These are phyloP conservation scores for Paralichthys olivaceus DNA, from an alignment of 2,113 vertebrate species.

Conservation along the genomic window DNA sequence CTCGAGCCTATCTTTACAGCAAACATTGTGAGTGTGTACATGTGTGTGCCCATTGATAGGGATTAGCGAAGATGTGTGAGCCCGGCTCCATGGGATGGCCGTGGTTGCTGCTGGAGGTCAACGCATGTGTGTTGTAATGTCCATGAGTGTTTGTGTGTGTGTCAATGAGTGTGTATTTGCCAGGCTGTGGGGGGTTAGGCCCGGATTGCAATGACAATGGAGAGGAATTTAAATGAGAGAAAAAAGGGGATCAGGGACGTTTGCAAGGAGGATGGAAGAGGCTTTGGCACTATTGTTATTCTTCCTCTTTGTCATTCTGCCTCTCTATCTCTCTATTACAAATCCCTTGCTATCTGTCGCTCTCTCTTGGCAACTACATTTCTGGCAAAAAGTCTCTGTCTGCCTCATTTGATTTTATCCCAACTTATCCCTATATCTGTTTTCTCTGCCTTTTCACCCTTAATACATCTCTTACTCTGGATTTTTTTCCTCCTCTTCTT, in stretches of 20 bases:
- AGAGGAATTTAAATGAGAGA: slow-evolving; percentile 78
- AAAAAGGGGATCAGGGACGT: slow-evolving; percentile 70
- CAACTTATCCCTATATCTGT: slow-evolving; percentile 23
- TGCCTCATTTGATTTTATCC: slow-evolving; percentile 43
- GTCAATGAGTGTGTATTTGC: slow-evolving; percentile 48
- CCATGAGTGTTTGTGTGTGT: slow-evolving; percentile 27
- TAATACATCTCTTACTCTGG: neutral
- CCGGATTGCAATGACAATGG: slow-evolving; percentile 73
- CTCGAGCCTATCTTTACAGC: slow-evolving; percentile 68
- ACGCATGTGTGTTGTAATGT: slow-evolving; percentile 50
- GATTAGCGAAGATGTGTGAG: slow-evolving; percentile 66
- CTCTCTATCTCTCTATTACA: slow-evolving; percentile 70
- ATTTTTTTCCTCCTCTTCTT: neutral
- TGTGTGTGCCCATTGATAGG: slow-evolving; percentile 65
- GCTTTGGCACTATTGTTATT: slow-evolving; percentile 75
- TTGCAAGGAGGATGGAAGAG: slow-evolving; percentile 69
- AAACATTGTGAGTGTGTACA: slow-evolving; percentile 56
- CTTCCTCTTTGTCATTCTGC: slow-evolving; percentile 69
- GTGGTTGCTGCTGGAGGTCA: slow-evolving; percentile 65
- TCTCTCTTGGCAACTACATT: slow-evolving; percentile 44
- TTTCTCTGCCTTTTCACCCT: neutral
- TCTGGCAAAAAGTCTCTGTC: slow-evolving; percentile 32
- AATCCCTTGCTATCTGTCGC: slow-evolving; percentile 47
- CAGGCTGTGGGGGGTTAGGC: slow-evolving; percentile 60
- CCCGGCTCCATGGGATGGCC: slow-evolving; percentile 59